Conservation (phyloP, 2,888 invertebrate species). For the Ophraella communa region DNA sequence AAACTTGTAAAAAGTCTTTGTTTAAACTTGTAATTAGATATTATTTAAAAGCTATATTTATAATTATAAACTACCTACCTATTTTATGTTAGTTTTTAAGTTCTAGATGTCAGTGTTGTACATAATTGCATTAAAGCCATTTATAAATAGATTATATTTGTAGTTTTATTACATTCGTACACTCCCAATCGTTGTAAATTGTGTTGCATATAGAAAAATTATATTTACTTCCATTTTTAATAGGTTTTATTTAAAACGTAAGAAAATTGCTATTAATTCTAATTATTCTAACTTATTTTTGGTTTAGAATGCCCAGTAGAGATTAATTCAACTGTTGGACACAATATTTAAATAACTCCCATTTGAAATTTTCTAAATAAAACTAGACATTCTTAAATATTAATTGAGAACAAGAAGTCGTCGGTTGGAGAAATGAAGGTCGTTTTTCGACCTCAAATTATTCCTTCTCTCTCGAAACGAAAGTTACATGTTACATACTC, state of each 20-base stretch:
- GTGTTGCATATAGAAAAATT: too few relatives aligned
- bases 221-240: too few relatives aligned
- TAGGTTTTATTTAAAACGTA: too few relatives aligned
- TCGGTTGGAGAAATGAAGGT: conserved; percentile 42
- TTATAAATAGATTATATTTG: conserved; percentile 47
- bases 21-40: conserved; percentile 35
- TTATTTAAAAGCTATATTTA: conserved; percentile 38
- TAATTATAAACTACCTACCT: conserved; percentile 44
- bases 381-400: neutral
- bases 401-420: conserved; percentile 34
- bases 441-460: conserved; percentile 45
- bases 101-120: conserved; percentile 57
- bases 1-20: conserved; percentile 28
- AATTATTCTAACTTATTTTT: too few relatives aligned
- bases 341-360: too few relatives aligned
- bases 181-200: too few relatives aligned
- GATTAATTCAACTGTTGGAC: too few relatives aligned
- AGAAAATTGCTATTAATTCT: too few relatives aligned
- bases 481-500: conserved; percentile 18
- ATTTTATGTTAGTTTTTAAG: conserved; percentile 48
- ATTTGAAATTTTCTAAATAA: neutral
- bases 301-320: too few relatives aligned
- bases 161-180: neutral
- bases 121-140: conserved; percentile 57
- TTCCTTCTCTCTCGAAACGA: conserved; percentile 25